These are phyloP conservation scores for Furcula furcula DNA, from an alignment of 2,888 invertebrate genomes.

Conservation along the genomic window DNA sequence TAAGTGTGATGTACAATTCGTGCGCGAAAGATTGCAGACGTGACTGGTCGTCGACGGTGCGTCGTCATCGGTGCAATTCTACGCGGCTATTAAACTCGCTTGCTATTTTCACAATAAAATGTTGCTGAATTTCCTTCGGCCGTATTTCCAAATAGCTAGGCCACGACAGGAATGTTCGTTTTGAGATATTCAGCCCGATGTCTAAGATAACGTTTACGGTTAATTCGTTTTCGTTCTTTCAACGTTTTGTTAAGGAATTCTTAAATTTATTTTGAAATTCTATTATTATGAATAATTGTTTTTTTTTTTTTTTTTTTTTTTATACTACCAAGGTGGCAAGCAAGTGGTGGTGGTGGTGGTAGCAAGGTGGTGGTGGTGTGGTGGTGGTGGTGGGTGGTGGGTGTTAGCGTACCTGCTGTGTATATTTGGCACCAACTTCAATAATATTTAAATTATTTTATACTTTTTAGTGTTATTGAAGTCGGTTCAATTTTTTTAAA, in stretches of 20 bases:
- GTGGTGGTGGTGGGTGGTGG: too few relatives aligned
- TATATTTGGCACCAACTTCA: too few relatives aligned
- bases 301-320: too few relatives aligned
- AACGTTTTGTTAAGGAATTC: neutral
- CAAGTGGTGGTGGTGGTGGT: too few relatives aligned
- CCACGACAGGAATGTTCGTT: conserved; percentile 57
- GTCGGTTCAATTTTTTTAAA: too few relatives aligned
- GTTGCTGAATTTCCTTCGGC: conserved; percentile 46
- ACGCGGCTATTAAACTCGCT: conserved; percentile 52
- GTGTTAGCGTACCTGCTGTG: too few relatives aligned
- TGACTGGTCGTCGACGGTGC: conserved; percentile 40
- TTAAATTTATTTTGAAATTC: neutral
- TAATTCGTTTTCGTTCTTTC: conserved; percentile 21
- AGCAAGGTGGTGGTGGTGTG: too few relatives aligned
- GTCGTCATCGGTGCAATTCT: conserved; percentile 49
- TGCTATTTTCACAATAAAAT: conserved; percentile 56
- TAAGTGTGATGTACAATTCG: conserved; percentile 43
- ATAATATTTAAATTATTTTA: too few relatives aligned
- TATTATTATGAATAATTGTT: too few relatives aligned
- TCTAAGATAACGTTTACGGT: conserved; percentile 33
- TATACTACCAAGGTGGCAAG: too few relatives aligned
- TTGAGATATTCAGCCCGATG: conserved; percentile 50
- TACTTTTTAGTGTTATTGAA: too few relatives aligned
- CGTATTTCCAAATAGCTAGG: conserved; percentile 53
- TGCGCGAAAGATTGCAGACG: conserved; percentile 62